These are phyloP conservation scores for Phenacoccus solenopsis DNA, from an alignment of 1,140 invertebrate genomes.

Conservation along the genomic window DNA sequence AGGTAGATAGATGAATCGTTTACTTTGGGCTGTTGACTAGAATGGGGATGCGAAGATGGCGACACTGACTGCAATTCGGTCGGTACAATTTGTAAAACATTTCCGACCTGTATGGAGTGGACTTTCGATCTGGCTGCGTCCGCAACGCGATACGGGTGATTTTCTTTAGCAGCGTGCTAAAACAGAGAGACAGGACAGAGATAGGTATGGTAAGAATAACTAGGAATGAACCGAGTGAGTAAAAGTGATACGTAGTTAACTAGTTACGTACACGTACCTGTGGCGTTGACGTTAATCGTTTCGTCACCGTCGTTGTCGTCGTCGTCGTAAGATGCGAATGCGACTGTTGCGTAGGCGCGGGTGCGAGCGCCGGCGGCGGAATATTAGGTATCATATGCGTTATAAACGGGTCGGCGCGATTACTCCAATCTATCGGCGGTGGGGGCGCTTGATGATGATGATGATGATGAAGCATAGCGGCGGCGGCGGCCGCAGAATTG, in stretches of 20 bases:
- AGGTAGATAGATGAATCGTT: background rate
- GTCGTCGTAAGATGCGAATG: too few relatives aligned
- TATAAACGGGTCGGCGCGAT: background rate
- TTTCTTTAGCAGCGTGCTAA: too few relatives aligned
- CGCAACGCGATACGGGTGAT: background rate
- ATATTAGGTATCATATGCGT: background rate
- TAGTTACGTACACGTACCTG: too few relatives aligned
- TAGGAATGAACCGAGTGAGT: too few relatives aligned
- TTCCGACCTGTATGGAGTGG: background rate
- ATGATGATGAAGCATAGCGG: background rate
- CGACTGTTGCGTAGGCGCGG: background rate
- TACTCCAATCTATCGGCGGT: too few relatives aligned
- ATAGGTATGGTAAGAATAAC: too few relatives aligned
- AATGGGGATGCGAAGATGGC: background rate
- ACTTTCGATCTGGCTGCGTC: background rate
- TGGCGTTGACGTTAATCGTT: too few relatives aligned
- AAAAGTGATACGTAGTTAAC: too few relatives aligned
- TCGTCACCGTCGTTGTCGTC: too few relatives aligned
- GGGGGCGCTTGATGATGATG: background rate
- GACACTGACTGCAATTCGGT: background rate
- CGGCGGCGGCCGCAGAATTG: background rate
- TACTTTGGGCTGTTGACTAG: background rate
- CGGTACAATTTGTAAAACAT: slow-evolving; percentile 4
- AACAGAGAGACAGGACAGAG: too few relatives aligned
- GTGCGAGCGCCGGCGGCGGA: background rate